Evolutionary conservation across 2,113 vertebrate species (phyloP).

Genomic region (Centropus bengalensis): DNA sequence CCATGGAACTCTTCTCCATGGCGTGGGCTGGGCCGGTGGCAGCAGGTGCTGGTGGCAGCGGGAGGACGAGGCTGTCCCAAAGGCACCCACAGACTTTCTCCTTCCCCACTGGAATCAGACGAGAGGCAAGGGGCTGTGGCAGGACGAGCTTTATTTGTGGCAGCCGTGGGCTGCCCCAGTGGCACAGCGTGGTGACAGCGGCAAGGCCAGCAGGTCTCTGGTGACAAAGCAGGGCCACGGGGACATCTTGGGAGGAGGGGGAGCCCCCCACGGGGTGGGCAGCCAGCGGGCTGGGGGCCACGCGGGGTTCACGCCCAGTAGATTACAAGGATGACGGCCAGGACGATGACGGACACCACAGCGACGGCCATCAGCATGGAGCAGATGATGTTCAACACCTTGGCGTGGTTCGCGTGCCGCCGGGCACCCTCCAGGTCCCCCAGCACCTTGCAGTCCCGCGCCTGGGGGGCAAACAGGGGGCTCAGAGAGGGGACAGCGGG

Average conservation of each 20-base stretch:
- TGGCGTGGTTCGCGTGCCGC: background rate
- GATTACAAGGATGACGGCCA: accelerated
- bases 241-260: background rate
- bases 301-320: accelerated
- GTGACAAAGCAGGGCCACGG: accelerated
- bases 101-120: background rate
- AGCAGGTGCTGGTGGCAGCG: background rate
- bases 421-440: constrained; percentile 31
- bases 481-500: background rate
- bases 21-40: background rate
- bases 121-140: background rate
- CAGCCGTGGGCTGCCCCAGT: accelerated
- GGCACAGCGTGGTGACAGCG: too few species aligned
- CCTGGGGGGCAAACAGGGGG: background rate
- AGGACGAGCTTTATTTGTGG: background rate
- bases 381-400: background rate
- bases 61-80: background rate
- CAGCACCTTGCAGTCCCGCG: constrained; percentile 10
- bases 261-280: accelerated
- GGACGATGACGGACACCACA: accelerated
- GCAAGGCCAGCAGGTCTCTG: background rate
- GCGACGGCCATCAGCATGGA: accelerated
- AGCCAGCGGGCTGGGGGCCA: background rate
- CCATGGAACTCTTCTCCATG: background rate
- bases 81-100: background rate